These are phyloP conservation scores for Pheosia tremula DNA, from an alignment of 2,888 invertebrate species.

Conservation along the genomic window DNA sequence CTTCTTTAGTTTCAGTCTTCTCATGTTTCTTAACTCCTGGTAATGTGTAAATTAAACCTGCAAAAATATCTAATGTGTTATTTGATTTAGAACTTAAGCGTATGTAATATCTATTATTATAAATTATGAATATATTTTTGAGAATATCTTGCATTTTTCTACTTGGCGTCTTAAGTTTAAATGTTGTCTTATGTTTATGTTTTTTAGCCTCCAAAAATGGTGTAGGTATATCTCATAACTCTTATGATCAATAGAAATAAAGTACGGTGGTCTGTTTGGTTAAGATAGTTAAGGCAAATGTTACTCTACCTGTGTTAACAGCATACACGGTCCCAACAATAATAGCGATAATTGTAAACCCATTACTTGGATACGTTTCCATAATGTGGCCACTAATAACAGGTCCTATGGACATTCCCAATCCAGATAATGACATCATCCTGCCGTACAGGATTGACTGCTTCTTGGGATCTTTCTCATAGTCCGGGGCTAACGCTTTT, in stretches of 20 bases:
- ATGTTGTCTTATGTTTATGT: too few relatives aligned
- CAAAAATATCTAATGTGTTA: slow-evolving; percentile 20
- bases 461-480: slow-evolving; percentile 63
- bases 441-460: slow-evolving; percentile 82
- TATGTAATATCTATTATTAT: too few relatives aligned
- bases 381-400: slow-evolving; percentile 85
- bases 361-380: slow-evolving; percentile 69
- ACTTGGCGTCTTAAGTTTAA: too few relatives aligned
- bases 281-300: neutral
- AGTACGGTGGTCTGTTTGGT: too few relatives aligned
- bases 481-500: slow-evolving; percentile 85
- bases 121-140: too few relatives aligned
- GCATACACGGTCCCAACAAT: slow-evolving; percentile 42
- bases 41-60: slow-evolving; percentile 47
- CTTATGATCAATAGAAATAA: too few relatives aligned
- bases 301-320: slow-evolving; percentile 45
- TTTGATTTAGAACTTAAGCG: too few relatives aligned
- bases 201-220: too few relatives aligned
- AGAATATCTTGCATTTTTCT: too few relatives aligned
- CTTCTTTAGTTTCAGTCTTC: slow-evolving; percentile 21
- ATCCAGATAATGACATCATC: slow-evolving; percentile 83
- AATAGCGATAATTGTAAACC: slow-evolving; percentile 78
- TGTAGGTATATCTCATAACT: too few relatives aligned
- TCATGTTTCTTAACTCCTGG: slow-evolving; percentile 39
- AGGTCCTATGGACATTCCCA: slow-evolving; percentile 87